Base-by-base conservation (phyloP, 2,113 vertebrate genomes). In the Oriolus oriolus region DNA sequence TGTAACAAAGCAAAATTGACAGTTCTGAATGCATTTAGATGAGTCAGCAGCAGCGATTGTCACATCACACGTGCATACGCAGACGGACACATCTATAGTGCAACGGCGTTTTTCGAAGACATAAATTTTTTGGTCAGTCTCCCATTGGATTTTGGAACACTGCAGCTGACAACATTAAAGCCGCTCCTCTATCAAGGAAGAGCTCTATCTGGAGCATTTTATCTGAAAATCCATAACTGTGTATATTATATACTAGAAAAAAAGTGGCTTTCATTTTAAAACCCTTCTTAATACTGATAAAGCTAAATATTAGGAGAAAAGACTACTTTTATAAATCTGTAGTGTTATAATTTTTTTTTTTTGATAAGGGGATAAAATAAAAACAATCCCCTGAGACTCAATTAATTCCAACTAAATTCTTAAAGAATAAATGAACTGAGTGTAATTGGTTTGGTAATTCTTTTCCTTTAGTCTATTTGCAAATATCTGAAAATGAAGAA, bases 41-140 rank as follows among this genome's bases (percentile, higher is more conserved):
- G 4, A 81, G 19, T 22, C 93, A 87, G 63, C 42, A 91, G 49
- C 49, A 31, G 24, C 47, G 24, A 41, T 2, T 49, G 37, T 56
- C 54, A 69, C 44, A 28, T 2, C 7, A 13, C 23, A 64, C 2
- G 0, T 16, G 13, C 30, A 63, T 28, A 50, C 0, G 0, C 28
- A 52, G 53, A 63, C 7, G 27, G 22, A 68, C 1, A 17, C 2
- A 70, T 44, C 37, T 81, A 28, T 21, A 65, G 7, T 64, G 45
- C 22, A 73, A 31, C 26, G 9, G 3, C 19, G 27, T 44, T 31
- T 83, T 56, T 69, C 10, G 47, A 2, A 15, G 8, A 2, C 3
- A 5, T 17, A 61, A 26, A 13, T 14, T 35, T 47, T 84, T 91
- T 75, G 4, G 42, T 78, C 37, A 39, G 3, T 44, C 26, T 86